phyloP scores from a whole-genome alignment of 2,888 invertebrate species.

The Drosophila hawaiiensis region DNA sequence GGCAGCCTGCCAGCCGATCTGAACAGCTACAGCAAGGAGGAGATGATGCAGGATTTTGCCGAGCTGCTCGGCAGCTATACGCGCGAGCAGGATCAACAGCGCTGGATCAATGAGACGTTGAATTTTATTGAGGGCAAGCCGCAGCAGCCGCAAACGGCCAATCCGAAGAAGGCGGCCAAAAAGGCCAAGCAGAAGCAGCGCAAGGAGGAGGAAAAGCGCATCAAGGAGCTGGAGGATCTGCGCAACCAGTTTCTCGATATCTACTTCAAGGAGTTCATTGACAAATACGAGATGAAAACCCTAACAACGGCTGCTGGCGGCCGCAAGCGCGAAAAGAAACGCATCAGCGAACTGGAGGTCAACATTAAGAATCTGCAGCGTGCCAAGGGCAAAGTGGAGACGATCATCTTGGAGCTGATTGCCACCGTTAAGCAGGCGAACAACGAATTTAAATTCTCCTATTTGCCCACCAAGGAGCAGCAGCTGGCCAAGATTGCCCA shows the following conservation, averaged over 20 bases:
- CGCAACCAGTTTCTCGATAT: slow-evolving; percentile 84
- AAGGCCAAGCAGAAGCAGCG: slow-evolving; percentile 85
- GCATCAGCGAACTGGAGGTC: slow-evolving; percentile 82
- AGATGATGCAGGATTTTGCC: slow-evolving; percentile 82
- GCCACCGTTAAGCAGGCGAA: slow-evolving; percentile 84
- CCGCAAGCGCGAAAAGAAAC: slow-evolving; percentile 84
- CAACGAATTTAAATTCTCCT: slow-evolving; percentile 84
- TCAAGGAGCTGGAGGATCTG: slow-evolving; percentile 83
- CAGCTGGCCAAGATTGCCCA: slow-evolving; percentile 81
- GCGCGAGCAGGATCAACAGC: slow-evolving; percentile 81
- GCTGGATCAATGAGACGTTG: slow-evolving; percentile 84
- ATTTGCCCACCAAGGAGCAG: slow-evolving; percentile 85
- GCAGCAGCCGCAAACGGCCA: slow-evolving; percentile 80
- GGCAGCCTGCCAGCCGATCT: slow-evolving; percentile 50
- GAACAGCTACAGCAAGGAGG: slow-evolving; percentile 69
- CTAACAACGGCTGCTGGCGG: slow-evolving; percentile 73
- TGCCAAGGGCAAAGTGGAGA: slow-evolving; percentile 84
- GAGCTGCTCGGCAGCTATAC: slow-evolving; percentile 81
- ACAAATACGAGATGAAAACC: slow-evolving; percentile 82
- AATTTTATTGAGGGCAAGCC: slow-evolving; percentile 83
- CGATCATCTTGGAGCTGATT: slow-evolving; percentile 83
- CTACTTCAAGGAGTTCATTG: slow-evolving; percentile 84
- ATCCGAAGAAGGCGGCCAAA: slow-evolving; percentile 85
- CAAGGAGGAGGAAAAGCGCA: slow-evolving; percentile 84
- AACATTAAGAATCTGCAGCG: slow-evolving; percentile 84